Evolutionary conservation across 2,888 invertebrate genomes (phyloP).

Genomic region (Cephus sareptanus): DNA sequence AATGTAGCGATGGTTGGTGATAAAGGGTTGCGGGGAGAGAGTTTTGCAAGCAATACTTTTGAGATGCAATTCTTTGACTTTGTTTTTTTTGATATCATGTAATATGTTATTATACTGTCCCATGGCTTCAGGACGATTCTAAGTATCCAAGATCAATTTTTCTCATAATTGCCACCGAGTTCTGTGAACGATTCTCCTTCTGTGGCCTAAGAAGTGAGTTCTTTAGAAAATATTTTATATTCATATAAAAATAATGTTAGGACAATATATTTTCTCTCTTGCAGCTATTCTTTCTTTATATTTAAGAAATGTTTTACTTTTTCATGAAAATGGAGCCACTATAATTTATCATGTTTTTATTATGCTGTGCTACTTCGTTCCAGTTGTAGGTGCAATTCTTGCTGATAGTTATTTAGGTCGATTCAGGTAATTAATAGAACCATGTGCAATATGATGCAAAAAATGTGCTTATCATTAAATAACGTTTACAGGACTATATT

Average conservation of each 20-base stretch:
- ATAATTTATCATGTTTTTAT: constrained; percentile 82
- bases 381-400: constrained; percentile 79
- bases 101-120: not conserved
- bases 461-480: not conserved
- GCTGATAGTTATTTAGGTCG: constrained; percentile 84
- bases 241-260: not conserved
- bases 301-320: constrained; percentile 75
- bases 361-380: constrained; percentile 81
- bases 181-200: constrained; percentile 88
- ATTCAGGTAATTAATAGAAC: constrained; percentile 67
- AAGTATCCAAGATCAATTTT: constrained; percentile 77
- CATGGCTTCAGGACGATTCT: constrained; percentile 21
- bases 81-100: not conserved
- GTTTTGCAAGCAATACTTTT: not conserved
- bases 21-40: not conserved
- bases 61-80: too few relatives aligned
- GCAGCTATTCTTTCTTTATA: constrained; percentile 85
- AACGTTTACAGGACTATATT: constrained; percentile 72
- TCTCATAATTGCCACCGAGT: constrained; percentile 86
- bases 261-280: constrained; percentile 35
- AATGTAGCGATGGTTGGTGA: not conserved
- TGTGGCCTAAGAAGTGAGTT: constrained; percentile 82
- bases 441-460: not conserved
- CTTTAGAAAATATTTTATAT: not conserved
- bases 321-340: constrained; percentile 76